Evolutionary conservation across 2,888 invertebrate genomes (phyloP), one percentile per base, ranked within the genome.

Genomic region (Archaeoteleia sp.): DNA sequence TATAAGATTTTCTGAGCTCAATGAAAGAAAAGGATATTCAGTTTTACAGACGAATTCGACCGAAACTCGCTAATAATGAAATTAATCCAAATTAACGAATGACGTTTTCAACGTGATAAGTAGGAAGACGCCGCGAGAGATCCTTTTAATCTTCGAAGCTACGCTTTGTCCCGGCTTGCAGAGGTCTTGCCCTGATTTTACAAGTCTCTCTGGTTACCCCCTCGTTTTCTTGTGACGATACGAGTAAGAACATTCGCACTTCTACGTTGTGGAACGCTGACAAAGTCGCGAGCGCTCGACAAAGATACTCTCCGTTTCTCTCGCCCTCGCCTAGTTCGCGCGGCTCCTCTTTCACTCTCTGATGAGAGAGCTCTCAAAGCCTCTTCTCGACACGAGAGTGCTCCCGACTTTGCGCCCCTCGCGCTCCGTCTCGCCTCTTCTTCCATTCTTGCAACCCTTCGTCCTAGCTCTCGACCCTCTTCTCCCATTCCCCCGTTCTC

Each of bases 291-390:
- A 77, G 77, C 71, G 70, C 70, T 73, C 72, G 71, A 74, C 62
- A 65, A 62, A 65, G 71, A 73, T 70, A 65, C 63, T 51, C 40
- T 61, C 60, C 67, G 40, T 67, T 49, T 7, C 46, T 42, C 27
- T 45, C 57, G 17, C 43, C 43, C 49, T 34, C 58, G 55, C 37
- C 14, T 54, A 34, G 39, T 37, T 34, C 3, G 30, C 49, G 55
- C 29, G 55, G 49, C 58, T 58, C 62, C 67, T 48, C 66, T 61
- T 72, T 70, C 72, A 60, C 72, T 74, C 73, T 70, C 73, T 77
- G 78, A 73, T 76, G 70, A 71, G 80, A 83, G 82, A 78, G 76
- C 82, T 81, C 82, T 80, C 77, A 75, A 81, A 77, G 76, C 78
- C 78, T 79, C 79, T 80, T 78, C 80, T 80, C 77, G 75, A 79